phyloP scores from a whole-genome alignment of 2,797 vertebrate genomes.

The Garrulus glandarius region DNA sequence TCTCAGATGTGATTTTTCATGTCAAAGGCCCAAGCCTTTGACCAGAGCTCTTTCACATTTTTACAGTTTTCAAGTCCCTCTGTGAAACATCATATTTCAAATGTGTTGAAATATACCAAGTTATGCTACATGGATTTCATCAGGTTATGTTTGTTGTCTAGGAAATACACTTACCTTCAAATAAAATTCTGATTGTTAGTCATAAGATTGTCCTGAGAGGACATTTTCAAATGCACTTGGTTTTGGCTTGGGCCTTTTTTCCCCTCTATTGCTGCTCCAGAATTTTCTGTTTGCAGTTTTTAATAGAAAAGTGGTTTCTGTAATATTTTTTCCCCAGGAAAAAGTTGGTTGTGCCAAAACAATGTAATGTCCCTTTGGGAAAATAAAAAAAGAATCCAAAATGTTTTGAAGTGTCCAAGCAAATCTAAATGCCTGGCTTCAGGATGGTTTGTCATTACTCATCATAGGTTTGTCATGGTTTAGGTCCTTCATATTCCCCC shows the following conservation, averaged over 20 bases:
- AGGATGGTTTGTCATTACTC: background rate
- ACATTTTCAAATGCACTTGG: background rate
- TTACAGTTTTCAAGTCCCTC: background rate
- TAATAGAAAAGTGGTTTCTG: slow-evolving; percentile 2
- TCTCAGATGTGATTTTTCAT: background rate
- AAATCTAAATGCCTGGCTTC: slow-evolving; percentile 11
- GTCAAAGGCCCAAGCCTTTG: background rate
- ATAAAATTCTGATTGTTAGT: background rate
- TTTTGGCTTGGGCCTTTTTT: background rate
- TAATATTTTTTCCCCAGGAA: slow-evolving; percentile 28
- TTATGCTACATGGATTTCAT: background rate
- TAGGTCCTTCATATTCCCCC: background rate
- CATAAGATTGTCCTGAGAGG: background rate
- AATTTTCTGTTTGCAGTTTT: background rate
- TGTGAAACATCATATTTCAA: background rate
- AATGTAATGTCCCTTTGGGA: background rate
- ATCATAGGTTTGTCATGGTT: background rate
- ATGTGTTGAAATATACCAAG: background rate
- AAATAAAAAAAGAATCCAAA: background rate
- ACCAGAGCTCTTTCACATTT: background rate
- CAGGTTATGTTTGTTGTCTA: background rate
- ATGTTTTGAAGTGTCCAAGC: background rate
- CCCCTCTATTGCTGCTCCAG: background rate
- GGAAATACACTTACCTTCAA: background rate
- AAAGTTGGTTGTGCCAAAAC: slow-evolving; percentile 20